Percentiles rank a stretch among this genome's conserved stretches.
Conservation (phyloP, 2,113 vertebrate genomes). For the Dicerorhinus sumatrensis region DNA sequence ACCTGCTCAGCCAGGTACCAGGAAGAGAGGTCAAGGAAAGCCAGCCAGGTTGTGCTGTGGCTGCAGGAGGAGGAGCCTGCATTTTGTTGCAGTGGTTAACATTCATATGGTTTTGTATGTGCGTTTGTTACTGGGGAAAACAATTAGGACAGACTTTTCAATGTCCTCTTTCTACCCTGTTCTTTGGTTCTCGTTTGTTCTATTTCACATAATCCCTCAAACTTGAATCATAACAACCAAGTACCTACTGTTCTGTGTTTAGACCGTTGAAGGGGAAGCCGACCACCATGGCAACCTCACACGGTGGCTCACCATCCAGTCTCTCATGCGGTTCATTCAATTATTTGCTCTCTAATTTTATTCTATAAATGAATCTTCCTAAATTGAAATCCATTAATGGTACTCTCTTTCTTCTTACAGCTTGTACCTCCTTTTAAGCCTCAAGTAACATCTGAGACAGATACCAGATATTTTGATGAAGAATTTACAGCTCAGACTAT, state of each 20-base stretch:
- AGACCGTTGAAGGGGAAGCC: neutral
- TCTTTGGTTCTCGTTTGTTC: neutral
- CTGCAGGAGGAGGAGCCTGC: neutral
- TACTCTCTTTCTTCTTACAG: conserved; percentile 85
- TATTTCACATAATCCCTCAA: neutral
- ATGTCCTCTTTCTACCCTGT: too few species aligned
- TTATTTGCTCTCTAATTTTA: neutral
- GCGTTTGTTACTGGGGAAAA: neutral
- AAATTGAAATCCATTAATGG: conserved; percentile 53
- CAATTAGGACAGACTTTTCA: neutral
- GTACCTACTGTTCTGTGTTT: neutral
- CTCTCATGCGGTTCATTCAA: neutral
- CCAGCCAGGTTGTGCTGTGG: too few species aligned
- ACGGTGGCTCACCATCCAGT: neutral
- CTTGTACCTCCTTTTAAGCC: conserved; percentile 97
- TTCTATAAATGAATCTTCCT: neutral
- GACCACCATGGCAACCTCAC: accelerated
- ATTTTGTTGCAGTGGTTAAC: accelerated
- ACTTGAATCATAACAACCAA: neutral
- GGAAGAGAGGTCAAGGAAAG: neutral
- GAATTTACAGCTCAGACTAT: conserved; percentile 98
- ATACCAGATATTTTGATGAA: conserved; percentile 98
- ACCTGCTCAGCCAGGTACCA: neutral
- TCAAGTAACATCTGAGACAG: conserved; percentile 98
- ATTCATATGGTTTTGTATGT: neutral